Conservation (phyloP, 2,888 invertebrate genomes). For the Polyploca ridens region DNA sequence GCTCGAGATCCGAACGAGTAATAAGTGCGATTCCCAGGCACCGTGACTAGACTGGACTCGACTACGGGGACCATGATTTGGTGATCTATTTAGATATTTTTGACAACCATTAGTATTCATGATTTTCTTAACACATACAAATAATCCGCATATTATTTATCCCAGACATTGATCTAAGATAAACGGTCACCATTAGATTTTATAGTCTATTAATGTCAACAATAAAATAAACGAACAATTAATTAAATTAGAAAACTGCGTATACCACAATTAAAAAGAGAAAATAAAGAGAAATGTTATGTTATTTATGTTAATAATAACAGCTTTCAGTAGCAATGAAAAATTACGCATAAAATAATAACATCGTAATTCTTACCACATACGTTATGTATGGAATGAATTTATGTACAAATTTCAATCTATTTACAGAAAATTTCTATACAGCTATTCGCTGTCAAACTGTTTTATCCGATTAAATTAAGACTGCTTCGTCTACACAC, state of each 20-base stretch:
- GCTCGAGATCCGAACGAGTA: conserved; percentile 48
- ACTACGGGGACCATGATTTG: conserved; percentile 34
- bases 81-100: neutral
- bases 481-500: too few species aligned
- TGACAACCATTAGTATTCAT: neutral
- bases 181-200: neutral
- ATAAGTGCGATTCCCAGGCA: conserved; percentile 70
- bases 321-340: conserved; percentile 4
- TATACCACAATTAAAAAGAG: neutral
- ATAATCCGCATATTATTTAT: too few species aligned
- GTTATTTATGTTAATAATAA: neutral
- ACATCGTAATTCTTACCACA: neutral
- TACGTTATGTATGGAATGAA: too few species aligned
- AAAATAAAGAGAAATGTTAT: neutral
- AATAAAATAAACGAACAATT: neutral
- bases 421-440: too few species aligned
- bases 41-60: conserved; percentile 59
- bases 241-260: neutral
- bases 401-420: too few species aligned
- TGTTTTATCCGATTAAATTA: too few species aligned
- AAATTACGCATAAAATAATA: neutral
- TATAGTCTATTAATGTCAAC: neutral
- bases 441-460: too few species aligned
- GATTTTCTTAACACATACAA: neutral
- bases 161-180: neutral